These are phyloP conservation scores for Euwallacea fornicatus DNA, from an alignment of 1,140 invertebrate genomes.

Conservation along the genomic window DNA sequence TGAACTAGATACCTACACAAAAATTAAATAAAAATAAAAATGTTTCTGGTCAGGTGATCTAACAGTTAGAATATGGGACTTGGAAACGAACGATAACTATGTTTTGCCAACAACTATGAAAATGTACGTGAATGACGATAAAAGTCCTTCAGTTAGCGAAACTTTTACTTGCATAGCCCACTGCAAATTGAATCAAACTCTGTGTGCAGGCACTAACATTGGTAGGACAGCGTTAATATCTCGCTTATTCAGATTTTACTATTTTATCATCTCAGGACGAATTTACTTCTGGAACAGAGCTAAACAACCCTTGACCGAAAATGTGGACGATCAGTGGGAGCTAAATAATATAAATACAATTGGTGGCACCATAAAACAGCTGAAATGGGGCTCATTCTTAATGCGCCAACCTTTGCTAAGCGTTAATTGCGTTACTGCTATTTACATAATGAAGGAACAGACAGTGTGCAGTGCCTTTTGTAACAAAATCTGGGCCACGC, in stretches of 20 bases:
- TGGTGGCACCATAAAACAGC: constrained; percentile 72
- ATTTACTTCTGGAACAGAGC: constrained; percentile 84
- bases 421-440: constrained; percentile 83
- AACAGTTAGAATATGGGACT: constrained; percentile 89
- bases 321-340: constrained; percentile 67
- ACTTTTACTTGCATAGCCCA: constrained; percentile 75
- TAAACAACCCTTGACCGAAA: constrained; percentile 50
- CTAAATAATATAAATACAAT: constrained; percentile 66
- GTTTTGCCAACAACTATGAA: constrained; percentile 63
- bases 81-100: constrained; percentile 90
- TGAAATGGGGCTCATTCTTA: constrained; percentile 71
- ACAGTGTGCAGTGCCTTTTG: constrained; percentile 75
- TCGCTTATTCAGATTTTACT: not conserved
- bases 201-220: constrained; percentile 89
- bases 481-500: constrained; percentile 70
- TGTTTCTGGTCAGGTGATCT: constrained; percentile 61
- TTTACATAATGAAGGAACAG: constrained; percentile 85
- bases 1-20: not conserved
- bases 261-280: constrained; percentile 51
- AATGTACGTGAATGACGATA: constrained; percentile 45
- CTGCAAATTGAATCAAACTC: constrained; percentile 63
- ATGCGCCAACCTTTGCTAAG: constrained; percentile 71
- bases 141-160: constrained; percentile 57
- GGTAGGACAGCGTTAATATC: constrained; percentile 55
- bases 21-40: not conserved